These are phyloP conservation scores for Drosophila mojavensis DNA, from an alignment of 1,140 invertebrate genomes.

Conservation along the genomic window DNA sequence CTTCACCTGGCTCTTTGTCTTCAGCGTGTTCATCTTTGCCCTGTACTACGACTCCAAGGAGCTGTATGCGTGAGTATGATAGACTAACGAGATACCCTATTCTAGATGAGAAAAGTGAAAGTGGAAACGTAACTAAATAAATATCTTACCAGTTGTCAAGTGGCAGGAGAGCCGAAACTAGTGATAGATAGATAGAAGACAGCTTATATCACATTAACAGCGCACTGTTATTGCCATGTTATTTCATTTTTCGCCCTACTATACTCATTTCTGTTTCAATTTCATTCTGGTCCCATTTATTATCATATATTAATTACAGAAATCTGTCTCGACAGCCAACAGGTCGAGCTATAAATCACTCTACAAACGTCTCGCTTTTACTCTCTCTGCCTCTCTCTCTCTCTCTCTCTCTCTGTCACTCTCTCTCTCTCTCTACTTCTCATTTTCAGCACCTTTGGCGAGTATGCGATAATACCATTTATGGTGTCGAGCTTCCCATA, in stretches of 20 bases:
- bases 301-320: not conserved
- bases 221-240: too few relatives aligned
- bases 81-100: not conserved
- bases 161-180: too few relatives aligned
- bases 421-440: not conserved
- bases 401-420: not conserved
- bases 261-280: too few relatives aligned
- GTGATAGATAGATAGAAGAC: too few relatives aligned
- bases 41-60: conserved; percentile 62
- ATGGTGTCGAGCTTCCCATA: conserved; percentile 79
- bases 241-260: too few relatives aligned
- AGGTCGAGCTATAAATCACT: conserved; percentile 20
- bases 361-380: not conserved
- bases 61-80: conserved; percentile 58
- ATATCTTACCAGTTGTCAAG: too few relatives aligned
- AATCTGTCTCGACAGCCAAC: too few relatives aligned
- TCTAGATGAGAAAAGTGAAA: not conserved
- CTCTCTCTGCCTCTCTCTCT: not conserved
- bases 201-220: too few relatives aligned
- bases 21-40: conserved; percentile 58
- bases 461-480: conserved; percentile 64
- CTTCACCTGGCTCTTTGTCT: conserved; percentile 69
- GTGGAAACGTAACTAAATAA: too few relatives aligned
- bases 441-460: conserved; percentile 51
- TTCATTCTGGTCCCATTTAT: not conserved